A percentile compares a stretch with the other conserved stretches of the same genome.
These are phyloP conservation scores for Neria commutata DNA, from an alignment of 2,888 invertebrate genomes.

Conservation along the genomic window DNA sequence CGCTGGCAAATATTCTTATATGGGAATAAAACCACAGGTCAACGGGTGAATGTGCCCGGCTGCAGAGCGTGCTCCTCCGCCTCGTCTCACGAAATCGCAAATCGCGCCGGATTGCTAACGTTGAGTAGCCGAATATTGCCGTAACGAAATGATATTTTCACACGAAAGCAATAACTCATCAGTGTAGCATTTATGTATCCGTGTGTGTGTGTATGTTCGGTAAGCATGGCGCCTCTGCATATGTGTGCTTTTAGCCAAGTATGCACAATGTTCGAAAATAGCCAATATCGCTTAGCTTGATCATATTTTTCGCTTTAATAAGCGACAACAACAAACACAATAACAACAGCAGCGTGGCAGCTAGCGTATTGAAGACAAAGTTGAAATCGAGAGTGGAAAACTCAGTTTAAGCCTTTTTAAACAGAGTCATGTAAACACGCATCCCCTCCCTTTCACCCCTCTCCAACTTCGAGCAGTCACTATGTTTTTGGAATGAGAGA, in stretches of 20 bases:
- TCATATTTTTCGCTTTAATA: too few relatives aligned
- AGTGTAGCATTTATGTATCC: neutral
- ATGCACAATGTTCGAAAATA: neutral
- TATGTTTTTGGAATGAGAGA: too few relatives aligned
- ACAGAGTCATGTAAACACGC: too few relatives aligned
- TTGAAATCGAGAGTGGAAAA: neutral
- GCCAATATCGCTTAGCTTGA: neutral
- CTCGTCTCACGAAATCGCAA: too few relatives aligned
- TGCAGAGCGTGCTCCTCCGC: neutral
- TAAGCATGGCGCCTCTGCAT: neutral
- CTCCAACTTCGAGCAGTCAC: too few relatives aligned
- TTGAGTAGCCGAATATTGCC: slow-evolving; percentile 7
- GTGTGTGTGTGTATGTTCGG: neutral
- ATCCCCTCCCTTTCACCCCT: too few relatives aligned
- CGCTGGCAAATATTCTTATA: too few relatives aligned
- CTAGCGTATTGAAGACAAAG: too few relatives aligned
- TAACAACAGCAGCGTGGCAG: neutral
- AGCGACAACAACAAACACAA: neutral
- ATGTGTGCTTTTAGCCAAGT: neutral
- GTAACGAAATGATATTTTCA: slow-evolving; percentile 19
- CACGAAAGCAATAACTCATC: slow-evolving; percentile 26
- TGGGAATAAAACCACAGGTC: too few relatives aligned
- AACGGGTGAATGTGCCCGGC: too few relatives aligned
- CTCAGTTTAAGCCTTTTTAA: too few relatives aligned
- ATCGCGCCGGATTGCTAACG: too few relatives aligned